Base-by-base conservation (phyloP, 2,113 vertebrate species). In the Erythrolamprus reginae region DNA sequence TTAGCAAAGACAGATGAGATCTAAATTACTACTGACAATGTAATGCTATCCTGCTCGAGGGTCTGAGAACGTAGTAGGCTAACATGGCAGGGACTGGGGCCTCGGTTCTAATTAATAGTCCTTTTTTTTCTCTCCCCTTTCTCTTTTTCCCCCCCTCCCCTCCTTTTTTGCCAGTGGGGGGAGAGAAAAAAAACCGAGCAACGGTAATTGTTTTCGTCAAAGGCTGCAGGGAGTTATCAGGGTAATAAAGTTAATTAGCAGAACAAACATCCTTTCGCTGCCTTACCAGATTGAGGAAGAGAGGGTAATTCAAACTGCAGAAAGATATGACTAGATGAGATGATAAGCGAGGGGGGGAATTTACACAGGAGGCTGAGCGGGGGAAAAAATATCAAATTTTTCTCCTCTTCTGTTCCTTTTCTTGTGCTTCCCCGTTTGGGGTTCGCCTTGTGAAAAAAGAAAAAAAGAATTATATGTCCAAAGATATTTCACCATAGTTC, bases 221-320 rank as follows among this genome's bases (percentile, higher is more conserved):
- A 99, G 98, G 98, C 98, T 98, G 98, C 98, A 98, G 98, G 99
- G 98, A 98, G 99, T 98, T 99, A 99, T 99, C 98, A 98, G 98
- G 98, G 98, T 99, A 99, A 99, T 99, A 98, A 99, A 99, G 98
- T 99, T 99, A 99, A 99, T 99, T 99, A 99, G 98, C 98, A 98
- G 98, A 99, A 99, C 98, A 99, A 99, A 99, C 98, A 98, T 98
- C 97, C 97, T 98, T 98, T 98, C 97, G 96, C 97, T 97, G 97
- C 97, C 97, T 97, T 98, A 97, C 96, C 96, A 97, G 97, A 97
- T 97, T 97, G 96, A 97, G 97, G 96, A 97, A 97, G 97, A 98
- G 97, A 98, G 98, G 97, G 98, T 97, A 97, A 98, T 98, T 98
- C 98, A 98, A 97, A 97, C 97, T 96, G 97, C 95, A 96, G 97